These are phyloP conservation scores for Enteromius radiatus DNA, from an alignment of 2,797 vertebrate genomes.

Conservation along the genomic window DNA sequence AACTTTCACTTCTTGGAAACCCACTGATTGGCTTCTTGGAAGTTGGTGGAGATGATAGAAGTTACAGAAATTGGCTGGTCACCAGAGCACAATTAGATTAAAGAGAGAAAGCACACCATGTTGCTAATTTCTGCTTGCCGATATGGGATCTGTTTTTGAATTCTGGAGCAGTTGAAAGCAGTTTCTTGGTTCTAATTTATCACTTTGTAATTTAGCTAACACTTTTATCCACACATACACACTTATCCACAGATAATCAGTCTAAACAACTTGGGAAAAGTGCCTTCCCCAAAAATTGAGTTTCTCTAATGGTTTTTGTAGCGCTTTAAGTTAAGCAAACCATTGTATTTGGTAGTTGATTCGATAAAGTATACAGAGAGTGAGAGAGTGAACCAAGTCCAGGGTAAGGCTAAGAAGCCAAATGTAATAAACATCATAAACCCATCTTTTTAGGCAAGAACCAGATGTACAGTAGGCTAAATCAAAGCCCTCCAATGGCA, in stretches of 20 bases:
- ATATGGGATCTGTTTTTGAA: background rate
- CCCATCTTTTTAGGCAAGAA: too few relatives aligned
- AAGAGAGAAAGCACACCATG: background rate
- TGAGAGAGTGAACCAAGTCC: too few relatives aligned
- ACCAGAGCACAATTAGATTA: background rate
- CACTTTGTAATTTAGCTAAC: constrained; percentile 11
- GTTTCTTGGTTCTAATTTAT: background rate
- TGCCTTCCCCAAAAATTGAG: background rate
- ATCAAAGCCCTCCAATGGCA: background rate
- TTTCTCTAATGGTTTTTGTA: constrained; percentile 4
- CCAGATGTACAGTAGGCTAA: too few relatives aligned
- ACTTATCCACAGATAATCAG: background rate
- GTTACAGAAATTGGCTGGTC: background rate
- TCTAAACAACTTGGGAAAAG: background rate
- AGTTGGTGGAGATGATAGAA: constrained; percentile 26
- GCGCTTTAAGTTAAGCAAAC: background rate
- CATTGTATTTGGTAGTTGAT: too few relatives aligned
- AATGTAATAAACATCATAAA: too few relatives aligned
- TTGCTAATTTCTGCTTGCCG: background rate
- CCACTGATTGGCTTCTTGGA: constrained; percentile 20
- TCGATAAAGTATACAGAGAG: background rate
- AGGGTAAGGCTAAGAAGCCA: too few relatives aligned
- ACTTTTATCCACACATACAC: background rate
- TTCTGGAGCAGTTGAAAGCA: background rate
- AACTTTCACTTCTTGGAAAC: constrained; percentile 32